Percentiles rank a stretch among this genome's conserved stretches.
Conservation (phyloP, 2,797 vertebrate species). For the Sebastes cheni region DNA sequence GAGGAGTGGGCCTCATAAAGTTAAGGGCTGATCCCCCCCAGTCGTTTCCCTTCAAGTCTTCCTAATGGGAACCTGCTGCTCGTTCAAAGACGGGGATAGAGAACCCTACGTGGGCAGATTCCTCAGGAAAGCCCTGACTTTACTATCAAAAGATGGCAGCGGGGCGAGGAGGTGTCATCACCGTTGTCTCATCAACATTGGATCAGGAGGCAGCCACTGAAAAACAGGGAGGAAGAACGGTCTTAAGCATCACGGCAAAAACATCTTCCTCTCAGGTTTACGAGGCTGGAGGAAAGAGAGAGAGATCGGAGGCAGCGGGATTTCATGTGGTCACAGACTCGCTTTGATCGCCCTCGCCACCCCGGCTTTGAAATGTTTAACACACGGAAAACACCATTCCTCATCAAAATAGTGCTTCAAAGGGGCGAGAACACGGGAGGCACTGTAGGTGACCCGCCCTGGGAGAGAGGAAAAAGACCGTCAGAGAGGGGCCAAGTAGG, state of each 20-base stretch:
- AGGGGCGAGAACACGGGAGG: conserved; percentile 55
- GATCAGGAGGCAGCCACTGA: conserved; percentile 48
- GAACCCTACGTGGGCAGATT: conserved; percentile 52
- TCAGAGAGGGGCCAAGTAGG: conserved; percentile 36
- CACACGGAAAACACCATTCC: conserved; percentile 57
- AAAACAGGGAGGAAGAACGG: conserved; percentile 39
- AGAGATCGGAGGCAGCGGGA: conserved; percentile 13
- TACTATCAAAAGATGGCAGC: conserved; percentile 67
- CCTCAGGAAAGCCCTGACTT: conserved; percentile 72
- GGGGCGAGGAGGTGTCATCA: conserved; percentile 59
- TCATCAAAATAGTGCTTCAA: conserved; percentile 62
- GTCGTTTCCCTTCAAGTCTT: conserved; percentile 38
- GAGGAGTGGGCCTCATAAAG: conserved; percentile 55
- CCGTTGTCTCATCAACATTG: conserved; percentile 55
- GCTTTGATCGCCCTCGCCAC: conserved; percentile 55
- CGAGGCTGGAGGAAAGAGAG: background rate
- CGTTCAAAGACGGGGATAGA: conserved; percentile 72
- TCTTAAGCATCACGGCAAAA: conserved; percentile 27
- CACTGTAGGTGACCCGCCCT: conserved; percentile 48
- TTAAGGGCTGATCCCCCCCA: conserved; percentile 27
- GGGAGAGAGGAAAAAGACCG: conserved; percentile 54
- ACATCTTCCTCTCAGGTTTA: conserved; percentile 51
- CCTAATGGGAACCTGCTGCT: conserved; percentile 73
- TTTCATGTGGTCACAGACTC: conserved; percentile 12
- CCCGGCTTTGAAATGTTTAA: conserved; percentile 55